Evolutionary conservation across 1,140 invertebrate species (phyloP).

Genomic region (Camponotus floridanus): DNA sequence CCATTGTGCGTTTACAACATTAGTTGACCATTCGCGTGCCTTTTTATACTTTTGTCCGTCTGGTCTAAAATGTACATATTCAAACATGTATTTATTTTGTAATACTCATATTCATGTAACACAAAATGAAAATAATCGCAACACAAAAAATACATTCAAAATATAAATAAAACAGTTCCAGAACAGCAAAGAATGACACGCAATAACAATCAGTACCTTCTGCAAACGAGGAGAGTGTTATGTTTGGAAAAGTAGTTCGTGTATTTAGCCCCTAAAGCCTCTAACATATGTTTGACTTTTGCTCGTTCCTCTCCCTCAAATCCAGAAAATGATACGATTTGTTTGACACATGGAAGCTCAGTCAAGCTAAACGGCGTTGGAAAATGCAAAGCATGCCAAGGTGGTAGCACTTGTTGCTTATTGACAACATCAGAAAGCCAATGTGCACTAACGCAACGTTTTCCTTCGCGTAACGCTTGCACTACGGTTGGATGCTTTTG

Average conservation of each 20-base stretch:
- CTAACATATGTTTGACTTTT: slow-evolving; percentile 94
- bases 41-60: slow-evolving; percentile 96
- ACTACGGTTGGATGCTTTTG: slow-evolving; percentile 95
- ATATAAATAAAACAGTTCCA: background rate
- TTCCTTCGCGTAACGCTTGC: slow-evolving; percentile 89
- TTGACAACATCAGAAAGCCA: slow-evolving; percentile 97
- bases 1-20: slow-evolving; percentile 97
- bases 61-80: slow-evolving; percentile 86
- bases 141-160: background rate
- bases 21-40: slow-evolving; percentile 95
- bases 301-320: slow-evolving; percentile 94
- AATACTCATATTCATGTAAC: background rate
- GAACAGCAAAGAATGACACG: background rate
- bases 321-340: slow-evolving; percentile 93
- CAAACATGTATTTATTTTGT: slow-evolving; percentile 1
- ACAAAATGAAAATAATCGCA: background rate
- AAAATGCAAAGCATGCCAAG: slow-evolving; percentile 96
- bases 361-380: slow-evolving; percentile 92
- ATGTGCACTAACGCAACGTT: slow-evolving; percentile 96
- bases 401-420: slow-evolving; percentile 94
- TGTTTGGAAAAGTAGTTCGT: slow-evolving; percentile 91
- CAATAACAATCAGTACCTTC: slow-evolving; percentile 79
- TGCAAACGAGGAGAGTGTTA: slow-evolving; percentile 91
- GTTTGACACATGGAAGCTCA: slow-evolving; percentile 89
- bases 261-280: slow-evolving; percentile 93